Percentiles rank a stretch among this genome's conserved stretches.
phyloP scores from a whole-genome alignment of 2,888 invertebrate genomes.

The Amblyteles armatorius region DNA sequence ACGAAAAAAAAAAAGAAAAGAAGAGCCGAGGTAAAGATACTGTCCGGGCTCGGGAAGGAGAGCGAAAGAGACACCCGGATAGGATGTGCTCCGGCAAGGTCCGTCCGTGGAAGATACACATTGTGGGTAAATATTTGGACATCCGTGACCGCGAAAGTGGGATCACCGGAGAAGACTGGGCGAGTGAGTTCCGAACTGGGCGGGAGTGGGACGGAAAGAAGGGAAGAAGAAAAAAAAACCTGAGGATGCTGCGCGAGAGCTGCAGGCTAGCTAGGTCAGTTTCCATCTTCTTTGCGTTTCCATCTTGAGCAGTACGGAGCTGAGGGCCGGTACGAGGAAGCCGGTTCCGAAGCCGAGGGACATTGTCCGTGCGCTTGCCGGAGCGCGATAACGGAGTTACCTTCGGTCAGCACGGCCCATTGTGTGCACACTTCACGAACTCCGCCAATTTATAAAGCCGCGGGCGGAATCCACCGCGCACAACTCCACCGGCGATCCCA shows the following conservation, averaged over 20 bases:
- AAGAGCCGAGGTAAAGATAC: slow-evolving; percentile 55
- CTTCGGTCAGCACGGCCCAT: slow-evolving; percentile 69
- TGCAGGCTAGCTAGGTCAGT: slow-evolving; percentile 25
- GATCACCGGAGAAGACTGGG: slow-evolving; percentile 59
- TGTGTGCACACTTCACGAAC: slow-evolving; percentile 71
- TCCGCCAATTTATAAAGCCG: slow-evolving; percentile 76
- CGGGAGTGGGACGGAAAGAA: slow-evolving; percentile 29
- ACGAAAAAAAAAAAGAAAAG: slow-evolving; percentile 39
- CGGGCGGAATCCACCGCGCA: slow-evolving; percentile 45
- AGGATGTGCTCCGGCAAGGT: slow-evolving; percentile 53
- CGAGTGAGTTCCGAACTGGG: slow-evolving; percentile 42
- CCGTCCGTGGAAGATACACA: slow-evolving; percentile 74
- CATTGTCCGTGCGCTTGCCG: slow-evolving; percentile 80
- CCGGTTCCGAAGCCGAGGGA: slow-evolving; percentile 69
- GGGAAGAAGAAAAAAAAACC: background rate
- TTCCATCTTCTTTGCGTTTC: slow-evolving; percentile 33
- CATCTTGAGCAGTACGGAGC: background rate
- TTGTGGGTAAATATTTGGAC: slow-evolving; percentile 83
- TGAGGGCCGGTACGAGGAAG: slow-evolving; percentile 57
- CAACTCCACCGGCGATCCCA: background rate
- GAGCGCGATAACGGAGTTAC: slow-evolving; percentile 84
- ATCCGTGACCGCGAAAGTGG: slow-evolving; percentile 75
- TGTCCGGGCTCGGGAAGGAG: slow-evolving; percentile 14
- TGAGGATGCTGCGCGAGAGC: background rate
- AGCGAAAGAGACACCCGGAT: slow-evolving; percentile 10